These are phyloP conservation scores for Cossypha polioptera DNA, from an alignment of 2,797 vertebrate species.

Conservation along the genomic window DNA sequence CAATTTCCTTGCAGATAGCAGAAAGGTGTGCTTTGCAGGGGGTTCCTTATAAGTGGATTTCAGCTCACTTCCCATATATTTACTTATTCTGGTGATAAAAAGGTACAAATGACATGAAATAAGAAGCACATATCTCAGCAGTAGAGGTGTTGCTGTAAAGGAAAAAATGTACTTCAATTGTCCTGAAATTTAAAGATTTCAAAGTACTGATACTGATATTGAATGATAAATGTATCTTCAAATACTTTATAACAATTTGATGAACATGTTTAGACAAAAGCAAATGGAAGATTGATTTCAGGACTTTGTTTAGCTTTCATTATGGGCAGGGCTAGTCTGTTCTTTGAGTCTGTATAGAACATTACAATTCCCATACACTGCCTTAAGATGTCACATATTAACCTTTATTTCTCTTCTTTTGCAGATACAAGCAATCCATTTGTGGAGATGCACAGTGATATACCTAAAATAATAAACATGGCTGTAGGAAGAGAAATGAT, in stretches of 20 bases:
- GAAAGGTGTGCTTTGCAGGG: background rate
- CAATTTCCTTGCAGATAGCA: background rate
- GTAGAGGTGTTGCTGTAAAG: background rate
- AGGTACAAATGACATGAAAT: background rate
- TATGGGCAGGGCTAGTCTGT: background rate
- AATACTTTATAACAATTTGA: background rate
- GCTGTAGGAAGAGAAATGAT: slow-evolving; percentile 82
- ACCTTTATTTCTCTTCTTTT: slow-evolving; percentile 22
- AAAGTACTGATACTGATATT: background rate
- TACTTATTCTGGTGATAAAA: background rate
- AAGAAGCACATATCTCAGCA: background rate
- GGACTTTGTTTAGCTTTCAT: background rate
- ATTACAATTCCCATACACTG: background rate
- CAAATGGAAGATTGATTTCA: background rate
- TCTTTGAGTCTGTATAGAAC: background rate
- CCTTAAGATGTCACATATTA: background rate
- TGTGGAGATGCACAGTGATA: slow-evolving; percentile 80
- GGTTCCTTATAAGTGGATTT: slow-evolving; percentile 2
- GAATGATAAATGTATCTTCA: background rate
- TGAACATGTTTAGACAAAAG: background rate
- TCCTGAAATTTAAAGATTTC: background rate
- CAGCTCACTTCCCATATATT: background rate
- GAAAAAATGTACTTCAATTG: background rate
- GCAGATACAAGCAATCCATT: slow-evolving; percentile 90
- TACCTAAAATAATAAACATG: slow-evolving; percentile 84